Evolutionary conservation across 2,888 invertebrate species (phyloP), one percentile per base, ranked within the genome.

Genomic region (Limnephilus lunatus): DNA sequence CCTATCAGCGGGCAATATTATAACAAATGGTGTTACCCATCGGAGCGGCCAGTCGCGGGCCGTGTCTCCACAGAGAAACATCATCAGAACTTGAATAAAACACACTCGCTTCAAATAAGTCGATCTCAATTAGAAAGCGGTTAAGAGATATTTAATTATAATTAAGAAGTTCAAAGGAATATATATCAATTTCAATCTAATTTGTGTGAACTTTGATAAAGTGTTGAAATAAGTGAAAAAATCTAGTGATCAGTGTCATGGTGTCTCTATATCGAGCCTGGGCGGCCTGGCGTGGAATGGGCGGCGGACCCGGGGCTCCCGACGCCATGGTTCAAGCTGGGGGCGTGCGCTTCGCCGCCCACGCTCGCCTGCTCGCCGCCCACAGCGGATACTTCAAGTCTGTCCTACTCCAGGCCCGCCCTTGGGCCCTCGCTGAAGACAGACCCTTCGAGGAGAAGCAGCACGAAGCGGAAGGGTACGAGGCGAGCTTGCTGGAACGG

Each of bases 361-460:
- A 98, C 94, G 96, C 97, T 85, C 95, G 96, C 48, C 96, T 98
- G 19, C 95, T 98, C 53, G 96, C 97, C 53, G 96, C 97, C 90
- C 97, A 98, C 94, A 97, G 97, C 94, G 98, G 97, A 44, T 98
- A 97, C 94, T 96, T 98, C 94, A 97, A 97, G 94, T 97, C 97
- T 1, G 96, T 97, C n/a, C 95, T 97, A 90, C 96, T 97, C n/a
- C 95, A 97, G 90, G 94, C 95, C 14, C 93, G 95, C 90, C 93
- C 94, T 39, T 94, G 94, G 87, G 30, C 31, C 35, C 81, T 53
- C 89, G 82, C 53, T 87, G 11, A 88, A 48, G n/a, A 85, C 39
- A 48, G 53, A 30, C 35, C 68, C 14, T 83, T 53, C 82, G 35
- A 89, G 90, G 44, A 92, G 94, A 4, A 90, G 89, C 82, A 90